Conservation (phyloP, 2,113 vertebrate genomes). For the Lasiurus borealis region DNA sequence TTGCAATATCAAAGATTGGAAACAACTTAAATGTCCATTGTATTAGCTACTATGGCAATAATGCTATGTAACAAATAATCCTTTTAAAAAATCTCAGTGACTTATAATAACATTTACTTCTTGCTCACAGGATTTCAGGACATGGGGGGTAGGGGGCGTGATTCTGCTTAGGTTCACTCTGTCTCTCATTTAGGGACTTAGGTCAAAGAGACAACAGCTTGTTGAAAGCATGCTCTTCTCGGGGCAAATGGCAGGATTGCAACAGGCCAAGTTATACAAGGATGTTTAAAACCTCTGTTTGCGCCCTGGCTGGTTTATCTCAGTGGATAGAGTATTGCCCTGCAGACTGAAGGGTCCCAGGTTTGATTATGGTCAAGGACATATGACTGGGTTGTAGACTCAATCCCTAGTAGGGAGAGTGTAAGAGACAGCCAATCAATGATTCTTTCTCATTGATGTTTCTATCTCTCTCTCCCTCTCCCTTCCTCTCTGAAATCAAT, state of each 20-base stretch:
- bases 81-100: neutral
- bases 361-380: no score
- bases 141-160: neutral
- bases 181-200: neutral
- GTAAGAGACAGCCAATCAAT: no score
- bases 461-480: no score
- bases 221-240: neutral
- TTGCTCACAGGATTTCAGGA: neutral
- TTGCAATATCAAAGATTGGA: neutral
- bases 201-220: neutral
- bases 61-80: slow-evolving; percentile 17
- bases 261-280: neutral
- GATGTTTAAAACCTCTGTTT: neutral
- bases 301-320: no score
- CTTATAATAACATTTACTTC: neutral
- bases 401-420: no score
- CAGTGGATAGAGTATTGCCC: no score
- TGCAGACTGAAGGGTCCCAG: no score
- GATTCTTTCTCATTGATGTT: no score
- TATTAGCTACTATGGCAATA: neutral
- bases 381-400: no score
- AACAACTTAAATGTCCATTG: neutral
- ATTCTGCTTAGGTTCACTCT: neutral
- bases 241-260: neutral
- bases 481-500: no score